Evolutionary conservation across 1,140 invertebrate species (phyloP).

Genomic region (Streblospio benedicti): DNA sequence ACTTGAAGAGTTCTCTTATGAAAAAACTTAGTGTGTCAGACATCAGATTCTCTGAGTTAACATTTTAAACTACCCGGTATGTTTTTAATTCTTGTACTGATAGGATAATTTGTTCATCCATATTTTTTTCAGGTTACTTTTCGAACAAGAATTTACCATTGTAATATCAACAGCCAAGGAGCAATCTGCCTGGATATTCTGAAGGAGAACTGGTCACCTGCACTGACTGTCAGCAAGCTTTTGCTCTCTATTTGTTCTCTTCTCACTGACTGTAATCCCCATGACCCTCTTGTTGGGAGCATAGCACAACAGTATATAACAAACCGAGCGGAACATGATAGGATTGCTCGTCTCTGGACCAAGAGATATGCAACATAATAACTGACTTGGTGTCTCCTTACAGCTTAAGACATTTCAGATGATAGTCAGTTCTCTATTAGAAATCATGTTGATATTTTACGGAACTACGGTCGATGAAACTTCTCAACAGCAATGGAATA

Average conservation of each 20-base stretch:
- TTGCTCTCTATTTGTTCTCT: conserved; percentile 69
- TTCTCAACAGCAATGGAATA: too few species aligned
- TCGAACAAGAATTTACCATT: conserved; percentile 53
- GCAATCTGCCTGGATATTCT: conserved; percentile 48
- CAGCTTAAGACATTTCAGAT: too few species aligned
- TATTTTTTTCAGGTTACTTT: conserved; percentile 82
- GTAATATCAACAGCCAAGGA: conserved; percentile 47
- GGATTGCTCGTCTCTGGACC: conserved; percentile 94
- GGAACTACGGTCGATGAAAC: too few species aligned
- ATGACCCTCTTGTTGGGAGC: conserved; percentile 92
- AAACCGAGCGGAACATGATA: conserved; percentile 94
- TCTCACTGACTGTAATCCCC: conserved; percentile 58
- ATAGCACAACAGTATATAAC: conserved; percentile 96
- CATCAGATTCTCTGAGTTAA: too few species aligned
- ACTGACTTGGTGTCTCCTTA: too few species aligned
- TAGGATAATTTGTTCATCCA: too few species aligned
- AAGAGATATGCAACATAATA: conserved; percentile 83
- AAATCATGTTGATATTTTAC: too few species aligned
- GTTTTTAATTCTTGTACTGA: too few species aligned
- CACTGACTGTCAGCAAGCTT: conserved; percentile 51
- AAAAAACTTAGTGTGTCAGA: too few species aligned
- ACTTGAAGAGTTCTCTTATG: too few species aligned
- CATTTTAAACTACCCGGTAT: too few species aligned
- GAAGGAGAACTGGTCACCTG: conserved; percentile 47
- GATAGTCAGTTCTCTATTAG: too few species aligned